Evolutionary conservation across 2,113 vertebrate genomes (phyloP), one percentile per base, ranked within the genome.

Genomic region (Chaenocephalus aceratus): DNA sequence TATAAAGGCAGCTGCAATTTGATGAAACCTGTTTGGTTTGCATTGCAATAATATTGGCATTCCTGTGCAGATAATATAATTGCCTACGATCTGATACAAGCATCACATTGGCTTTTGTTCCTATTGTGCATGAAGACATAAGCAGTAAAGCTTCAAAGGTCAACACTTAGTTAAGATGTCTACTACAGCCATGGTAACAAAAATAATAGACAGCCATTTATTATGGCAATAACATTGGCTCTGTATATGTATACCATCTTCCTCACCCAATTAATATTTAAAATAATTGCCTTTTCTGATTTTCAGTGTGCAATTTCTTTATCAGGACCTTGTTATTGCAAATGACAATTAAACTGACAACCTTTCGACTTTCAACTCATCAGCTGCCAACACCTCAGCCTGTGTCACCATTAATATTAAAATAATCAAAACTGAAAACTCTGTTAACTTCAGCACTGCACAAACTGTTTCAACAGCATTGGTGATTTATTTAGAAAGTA

Each of bases 321-420:
- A 51, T 80, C 48, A 45, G 73, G 36, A 21, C 14, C 59, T 71
- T 65, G 10, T 59, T 71, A 64, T 61, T 49, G 59, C 72, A 77
- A 45, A 54, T 76, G 70, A 74, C 87, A 84, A 61, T 79, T 79
- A 79, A 51, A 77, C 72, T 46, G 60, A 86, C 67, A 76, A 80
- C 72, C 21, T 21, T 21, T 21, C 21, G 21, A 21, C 59, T 70
- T 68, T 74, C 21, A 76, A 72, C 44, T 60, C 60, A 84, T 62
- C 78, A 70, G 23, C 74, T 81, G 84, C 62, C 51, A 64, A 80
- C 82, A 82, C 51, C 56, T 67, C 68, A 71, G 30, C 46, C 70
- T 48, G 60, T 44, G 66, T 77, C 53, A 45, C 54, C 69, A 63
- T 74, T n/a, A 10, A 66, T 72, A 77, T 77, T 57, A 58, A 74